Evolutionary conservation across 2,113 vertebrate species (phyloP), one percentile per base, ranked within the genome.

Genomic region (Chamaea fasciata): DNA sequence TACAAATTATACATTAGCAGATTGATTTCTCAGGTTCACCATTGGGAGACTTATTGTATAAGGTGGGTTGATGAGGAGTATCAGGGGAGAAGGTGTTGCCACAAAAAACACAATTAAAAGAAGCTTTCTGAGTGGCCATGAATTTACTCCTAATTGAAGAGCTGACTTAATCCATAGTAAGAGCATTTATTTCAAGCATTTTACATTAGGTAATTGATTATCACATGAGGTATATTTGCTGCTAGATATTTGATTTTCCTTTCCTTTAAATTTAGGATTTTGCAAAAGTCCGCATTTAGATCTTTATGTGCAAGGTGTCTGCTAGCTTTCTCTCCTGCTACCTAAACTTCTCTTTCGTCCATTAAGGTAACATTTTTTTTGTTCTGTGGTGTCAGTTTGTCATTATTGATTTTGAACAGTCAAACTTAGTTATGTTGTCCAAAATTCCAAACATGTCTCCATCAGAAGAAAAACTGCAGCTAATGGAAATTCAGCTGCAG

Each of bases 1-100:
- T 98, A 98, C 98, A 98, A 98, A 98, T 98, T 98, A 98, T 98
- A 98, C 98, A 98, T 98, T 98, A 98, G 98, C 97, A 97, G 96
- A 98, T 98, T 98, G 98, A 98, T 98, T 98, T 98, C 97, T 98
- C 81, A 92, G 96, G 97, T 97, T 98, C 97, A 92, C 96, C 70
- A 78, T 79, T 97, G 97, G 93, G 96, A 95, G 95, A 97, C 96
- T 74, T 73, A 87, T 95, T 90, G 96, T 96, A 92, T 96, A 97
- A 97, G 97, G 96, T 98, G 96, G 95, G 96, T 92, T 98, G 97
- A 97, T 97, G 97, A 97, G 98, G 96, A 96, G 95, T 86, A 64
- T 98, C 97, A 41, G 79, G 97, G 97, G 98, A 98, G 83, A 95
- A 93, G 91, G 91, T 96, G 95, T 98, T 96, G 95, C 97, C 96